phyloP scores from a whole-genome alignment of 2,888 invertebrate genomes.

The Hypselothyrea guttata region DNA sequence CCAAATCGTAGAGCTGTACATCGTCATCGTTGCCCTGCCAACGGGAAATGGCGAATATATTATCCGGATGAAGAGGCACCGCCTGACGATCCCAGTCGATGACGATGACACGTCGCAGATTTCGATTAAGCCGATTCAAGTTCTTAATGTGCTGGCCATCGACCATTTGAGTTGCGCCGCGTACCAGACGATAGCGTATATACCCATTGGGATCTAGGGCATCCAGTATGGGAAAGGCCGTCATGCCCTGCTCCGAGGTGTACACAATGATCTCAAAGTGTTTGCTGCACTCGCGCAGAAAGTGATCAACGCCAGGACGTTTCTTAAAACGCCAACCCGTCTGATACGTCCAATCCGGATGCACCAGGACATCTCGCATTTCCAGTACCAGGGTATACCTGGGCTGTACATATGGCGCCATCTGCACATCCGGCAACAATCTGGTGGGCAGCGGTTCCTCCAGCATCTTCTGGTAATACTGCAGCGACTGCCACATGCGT shows the following conservation, averaged over 20 bases:
- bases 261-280: constrained; percentile 98
- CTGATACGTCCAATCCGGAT: constrained; percentile 99
- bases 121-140: constrained; percentile 91
- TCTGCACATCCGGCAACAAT: constrained; percentile 94
- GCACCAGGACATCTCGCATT: constrained; percentile 96
- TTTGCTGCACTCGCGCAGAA: constrained; percentile 92
- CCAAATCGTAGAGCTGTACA: constrained; percentile 92
- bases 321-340: constrained; percentile 99
- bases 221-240: constrained; percentile 96
- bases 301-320: constrained; percentile 97
- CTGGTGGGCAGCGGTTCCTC: constrained; percentile 96
- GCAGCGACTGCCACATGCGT: constrained; percentile 87
- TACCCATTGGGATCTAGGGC: constrained; percentile 95
- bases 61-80: constrained; percentile 93
- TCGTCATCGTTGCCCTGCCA: constrained; percentile 98
- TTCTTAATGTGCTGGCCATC: constrained; percentile 98
- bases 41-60: constrained; percentile 91
- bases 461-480: constrained; percentile 90
- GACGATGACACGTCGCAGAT: constrained; percentile 94
- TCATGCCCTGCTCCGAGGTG: constrained; percentile 97
- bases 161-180: constrained; percentile 97
- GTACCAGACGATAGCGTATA: constrained; percentile 94
- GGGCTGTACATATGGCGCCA: constrained; percentile 95
- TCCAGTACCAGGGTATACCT: constrained; percentile 97
- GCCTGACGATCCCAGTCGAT: constrained; percentile 96